Conservation (phyloP, 2,888 invertebrate species). For the Chymomyza amoena region DNA sequence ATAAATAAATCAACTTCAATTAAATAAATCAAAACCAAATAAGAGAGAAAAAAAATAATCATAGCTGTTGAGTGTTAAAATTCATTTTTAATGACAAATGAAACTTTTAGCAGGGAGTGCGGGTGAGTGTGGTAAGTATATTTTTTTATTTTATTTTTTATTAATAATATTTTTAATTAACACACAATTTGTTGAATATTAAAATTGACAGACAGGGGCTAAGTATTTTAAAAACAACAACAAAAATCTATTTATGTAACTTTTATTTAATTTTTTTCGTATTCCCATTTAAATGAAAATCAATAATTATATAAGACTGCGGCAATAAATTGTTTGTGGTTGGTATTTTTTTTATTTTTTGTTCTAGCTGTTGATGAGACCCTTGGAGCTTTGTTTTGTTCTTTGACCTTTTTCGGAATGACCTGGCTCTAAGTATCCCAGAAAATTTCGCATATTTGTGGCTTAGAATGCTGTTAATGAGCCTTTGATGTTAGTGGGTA, state of each 20-base stretch:
- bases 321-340: background rate
- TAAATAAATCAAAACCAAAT: background rate
- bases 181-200: constrained; percentile 18
- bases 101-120: background rate
- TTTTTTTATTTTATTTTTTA: no score
- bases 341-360: background rate
- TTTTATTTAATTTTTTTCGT: background rate
- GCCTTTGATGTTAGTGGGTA: no score
- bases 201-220: background rate
- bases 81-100: constrained; percentile 1
- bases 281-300: background rate
- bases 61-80: background rate
- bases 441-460: background rate
- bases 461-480: background rate
- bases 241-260: background rate
- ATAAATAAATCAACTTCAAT: background rate
- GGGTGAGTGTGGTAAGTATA: background rate
- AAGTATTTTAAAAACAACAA: background rate
- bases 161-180: constrained; percentile 20
- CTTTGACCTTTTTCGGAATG: background rate
- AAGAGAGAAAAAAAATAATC: background rate
- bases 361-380: background rate
- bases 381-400: background rate
- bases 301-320: background rate
- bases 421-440: background rate